Percentiles rank a stretch among this genome's conserved stretches.
phyloP scores from a whole-genome alignment of 2,888 invertebrate species.

The Drosophila infuscata region DNA sequence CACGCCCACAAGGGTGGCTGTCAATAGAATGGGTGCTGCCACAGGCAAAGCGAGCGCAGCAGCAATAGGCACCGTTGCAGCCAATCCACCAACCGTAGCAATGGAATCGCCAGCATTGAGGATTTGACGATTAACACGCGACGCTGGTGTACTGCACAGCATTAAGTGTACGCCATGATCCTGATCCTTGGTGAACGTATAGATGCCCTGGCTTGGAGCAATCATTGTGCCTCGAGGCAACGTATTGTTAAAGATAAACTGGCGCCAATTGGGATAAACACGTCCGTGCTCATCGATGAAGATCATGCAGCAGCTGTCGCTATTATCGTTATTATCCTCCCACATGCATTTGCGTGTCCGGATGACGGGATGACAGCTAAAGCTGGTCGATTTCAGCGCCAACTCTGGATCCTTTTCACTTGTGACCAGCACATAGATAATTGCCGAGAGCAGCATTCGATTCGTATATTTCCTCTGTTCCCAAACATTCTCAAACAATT shows the following conservation, averaged over 20 bases:
- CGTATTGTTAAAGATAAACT: constrained; percentile 84
- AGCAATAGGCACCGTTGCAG: constrained; percentile 57
- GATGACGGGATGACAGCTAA: constrained; percentile 75
- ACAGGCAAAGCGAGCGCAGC: constrained; percentile 64
- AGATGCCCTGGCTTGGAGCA: constrained; percentile 85
- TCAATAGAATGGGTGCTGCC: constrained; percentile 57
- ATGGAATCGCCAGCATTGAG: constrained; percentile 66
- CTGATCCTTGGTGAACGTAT: constrained; percentile 45
- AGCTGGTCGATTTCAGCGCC: constrained; percentile 59
- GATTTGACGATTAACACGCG: constrained; percentile 38
- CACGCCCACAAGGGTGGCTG: constrained; percentile 60
- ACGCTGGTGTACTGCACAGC: constrained; percentile 71
- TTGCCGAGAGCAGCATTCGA: constrained; percentile 73
- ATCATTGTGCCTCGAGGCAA: constrained; percentile 80
- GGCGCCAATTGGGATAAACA: constrained; percentile 85
- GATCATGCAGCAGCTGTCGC: constrained; percentile 80
- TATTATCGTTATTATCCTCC: constrained; percentile 54
- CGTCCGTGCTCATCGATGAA: constrained; percentile 82
- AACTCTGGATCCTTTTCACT: constrained; percentile 45
- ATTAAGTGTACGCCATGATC: constrained; percentile 69
- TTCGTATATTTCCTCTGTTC: constrained; percentile 76
- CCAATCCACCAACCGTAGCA: constrained; percentile 73
- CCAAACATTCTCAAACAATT: constrained; percentile 73
- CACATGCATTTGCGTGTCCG: constrained; percentile 78
- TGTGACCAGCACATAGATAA: constrained; percentile 76